Conservation (phyloP, 30 jellyfish, hydroid and myxozoan species). For the Nemopilema nomurai region DNA sequence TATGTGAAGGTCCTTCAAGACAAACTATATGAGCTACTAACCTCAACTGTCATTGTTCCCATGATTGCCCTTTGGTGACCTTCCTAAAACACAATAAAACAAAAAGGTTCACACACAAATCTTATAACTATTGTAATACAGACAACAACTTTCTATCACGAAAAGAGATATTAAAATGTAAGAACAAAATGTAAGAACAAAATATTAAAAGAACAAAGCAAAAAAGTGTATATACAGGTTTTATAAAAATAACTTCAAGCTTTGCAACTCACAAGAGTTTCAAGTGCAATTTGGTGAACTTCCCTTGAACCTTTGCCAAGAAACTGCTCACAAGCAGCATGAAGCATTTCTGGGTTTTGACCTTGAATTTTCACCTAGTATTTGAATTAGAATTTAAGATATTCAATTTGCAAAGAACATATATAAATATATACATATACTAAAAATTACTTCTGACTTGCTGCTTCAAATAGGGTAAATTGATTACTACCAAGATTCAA, state of each 20-base stretch:
- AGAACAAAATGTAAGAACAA: neutral
- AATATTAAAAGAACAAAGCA: neutral
- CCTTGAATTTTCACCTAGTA: slow-evolving; percentile 85
- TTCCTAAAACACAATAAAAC: slow-evolving; percentile 60
- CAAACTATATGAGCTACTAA: neutral
- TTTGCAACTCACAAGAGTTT: slow-evolving; percentile 73
- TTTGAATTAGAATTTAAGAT: neutral
- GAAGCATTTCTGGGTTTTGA: slow-evolving; percentile 82
- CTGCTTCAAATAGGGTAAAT: too few relatives aligned
- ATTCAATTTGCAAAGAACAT: neutral
- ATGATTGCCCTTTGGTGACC: slow-evolving; percentile 97
- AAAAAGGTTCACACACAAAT: neutral
- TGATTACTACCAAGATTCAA: too few relatives aligned
- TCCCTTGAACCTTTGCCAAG: slow-evolving; percentile 78
- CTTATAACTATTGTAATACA: too few relatives aligned
- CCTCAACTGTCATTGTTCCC: slow-evolving; percentile 98
- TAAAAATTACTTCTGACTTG: too few relatives aligned
- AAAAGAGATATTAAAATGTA: neutral
- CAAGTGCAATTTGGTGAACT: slow-evolving; percentile 83
- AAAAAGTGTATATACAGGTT: neutral
- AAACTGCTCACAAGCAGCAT: slow-evolving; percentile 92
- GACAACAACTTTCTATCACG: too few relatives aligned
- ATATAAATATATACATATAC: neutral
- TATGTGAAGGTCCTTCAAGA: neutral
- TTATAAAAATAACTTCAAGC: neutral